These are phyloP conservation scores for Pygoscelis adeliae DNA, from an alignment of 2,113 vertebrate species.

Conservation along the genomic window DNA sequence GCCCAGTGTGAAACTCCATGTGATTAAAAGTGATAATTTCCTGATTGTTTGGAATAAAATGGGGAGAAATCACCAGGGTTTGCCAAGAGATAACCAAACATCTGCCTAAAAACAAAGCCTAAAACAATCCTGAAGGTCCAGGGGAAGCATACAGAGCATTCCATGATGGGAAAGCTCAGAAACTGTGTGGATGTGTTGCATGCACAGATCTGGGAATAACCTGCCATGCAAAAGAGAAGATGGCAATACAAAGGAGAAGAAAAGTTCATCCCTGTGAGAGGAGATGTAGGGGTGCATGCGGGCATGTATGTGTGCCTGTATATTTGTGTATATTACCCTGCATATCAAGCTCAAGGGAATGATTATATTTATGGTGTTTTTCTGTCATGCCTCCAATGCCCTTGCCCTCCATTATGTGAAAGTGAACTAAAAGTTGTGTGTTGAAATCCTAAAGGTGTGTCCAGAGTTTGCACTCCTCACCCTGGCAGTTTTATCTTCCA, in stretches of 20 bases:
- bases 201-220: background rate
- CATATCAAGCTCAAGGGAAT: background rate
- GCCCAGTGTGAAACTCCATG: background rate
- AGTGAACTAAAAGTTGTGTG: background rate
- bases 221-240: background rate
- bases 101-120: background rate
- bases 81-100: background rate
- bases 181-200: background rate
- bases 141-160: background rate
- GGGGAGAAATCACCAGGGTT: background rate
- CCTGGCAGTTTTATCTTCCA: background rate
- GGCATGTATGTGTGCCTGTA: fast-evolving
- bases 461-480: background rate
- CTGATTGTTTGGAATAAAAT: background rate
- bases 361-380: background rate
- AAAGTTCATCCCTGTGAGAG: background rate
- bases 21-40: background rate
- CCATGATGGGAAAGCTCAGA: background rate
- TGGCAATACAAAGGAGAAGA: background rate
- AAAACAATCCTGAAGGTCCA: background rate
- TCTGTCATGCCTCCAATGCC: background rate
- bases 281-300: fast-evolving
- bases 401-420: background rate
- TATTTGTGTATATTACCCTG: background rate
- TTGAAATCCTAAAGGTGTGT: background rate